phyloP scores from a whole-genome alignment of 2,113 vertebrate species.

The Xiphias gladius region DNA sequence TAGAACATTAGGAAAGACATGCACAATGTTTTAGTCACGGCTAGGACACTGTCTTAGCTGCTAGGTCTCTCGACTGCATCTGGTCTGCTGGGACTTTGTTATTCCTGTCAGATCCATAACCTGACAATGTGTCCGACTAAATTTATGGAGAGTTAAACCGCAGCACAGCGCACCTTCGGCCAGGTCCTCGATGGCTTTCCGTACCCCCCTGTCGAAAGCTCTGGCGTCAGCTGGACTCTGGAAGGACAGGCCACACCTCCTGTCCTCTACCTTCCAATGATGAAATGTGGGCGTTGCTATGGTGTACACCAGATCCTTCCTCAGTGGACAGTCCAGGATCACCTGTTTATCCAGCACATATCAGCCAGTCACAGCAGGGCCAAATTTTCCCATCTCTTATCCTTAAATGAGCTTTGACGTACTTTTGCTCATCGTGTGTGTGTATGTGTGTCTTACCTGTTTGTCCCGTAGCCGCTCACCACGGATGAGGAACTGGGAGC shows the following conservation, averaged over 20 bases:
- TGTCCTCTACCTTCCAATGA: conserved; percentile 98
- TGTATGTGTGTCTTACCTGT: conserved; percentile 86
- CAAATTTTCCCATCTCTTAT: background rate
- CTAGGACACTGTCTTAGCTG: background rate
- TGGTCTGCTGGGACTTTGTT: background rate
- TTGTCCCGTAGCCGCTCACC: conserved; percentile 98
- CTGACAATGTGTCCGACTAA: background rate
- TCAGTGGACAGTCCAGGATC: conserved; percentile 96
- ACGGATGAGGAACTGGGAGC: conserved; percentile 96
- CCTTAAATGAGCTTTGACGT: accelerated
- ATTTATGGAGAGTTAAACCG: background rate
- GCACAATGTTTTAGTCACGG: background rate
- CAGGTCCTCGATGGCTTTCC: conserved; percentile 98
- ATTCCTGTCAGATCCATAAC: background rate
- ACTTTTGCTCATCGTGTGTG: background rate
- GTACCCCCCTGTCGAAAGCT: conserved; percentile 97
- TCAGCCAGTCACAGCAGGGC: conserved; percentile 24
- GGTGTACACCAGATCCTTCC: conserved; percentile 97
- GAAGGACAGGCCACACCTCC: conserved; percentile 96
- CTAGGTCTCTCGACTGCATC: background rate
- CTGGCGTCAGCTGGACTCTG: conserved; percentile 97
- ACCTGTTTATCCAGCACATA: conserved; percentile 84
- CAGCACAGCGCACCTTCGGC: conserved; percentile 89
- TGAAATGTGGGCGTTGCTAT: conserved; percentile 99
- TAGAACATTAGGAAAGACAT: background rate